phyloP scores from a whole-genome alignment of 1,140 invertebrate genomes.

The Brachionus angularis region DNA sequence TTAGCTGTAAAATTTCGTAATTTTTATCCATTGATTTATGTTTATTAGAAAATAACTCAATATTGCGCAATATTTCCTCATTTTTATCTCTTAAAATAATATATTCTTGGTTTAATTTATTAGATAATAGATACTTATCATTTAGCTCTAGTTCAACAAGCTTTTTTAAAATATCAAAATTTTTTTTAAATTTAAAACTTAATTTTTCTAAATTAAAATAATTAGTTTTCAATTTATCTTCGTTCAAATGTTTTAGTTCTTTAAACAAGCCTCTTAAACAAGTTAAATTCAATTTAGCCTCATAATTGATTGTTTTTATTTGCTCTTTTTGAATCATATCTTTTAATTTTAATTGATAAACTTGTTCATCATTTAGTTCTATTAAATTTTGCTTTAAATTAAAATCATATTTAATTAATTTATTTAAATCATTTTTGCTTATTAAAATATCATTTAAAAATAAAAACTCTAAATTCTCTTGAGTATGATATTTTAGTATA shows the following conservation, averaged over 20 bases:
- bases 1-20: constrained; percentile 7
- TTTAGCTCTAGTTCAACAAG: constrained; percentile 23
- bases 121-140: background rate
- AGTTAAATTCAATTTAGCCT: constrained; percentile 34
- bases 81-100: no score
- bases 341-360: constrained; percentile 27
- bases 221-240: constrained; percentile 23
- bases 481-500: background rate
- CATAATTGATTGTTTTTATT: constrained; percentile 37
- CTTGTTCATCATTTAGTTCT: constrained; percentile 36
- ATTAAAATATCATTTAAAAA: constrained; percentile 40
- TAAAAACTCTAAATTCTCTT: background rate
- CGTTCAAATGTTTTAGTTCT: constrained; percentile 15
- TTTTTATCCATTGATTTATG: constrained; percentile 4
- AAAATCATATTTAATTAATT: constrained; percentile 20
- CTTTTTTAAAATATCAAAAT: constrained; percentile 8
- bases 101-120: background rate
- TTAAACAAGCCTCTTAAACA: constrained; percentile 28
- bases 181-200: constrained; percentile 37
- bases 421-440: constrained; percentile 29
- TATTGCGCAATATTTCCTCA: no score
- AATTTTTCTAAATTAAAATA: constrained; percentile 19
- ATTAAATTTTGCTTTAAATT: constrained; percentile 25
- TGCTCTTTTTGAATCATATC: constrained; percentile 40
- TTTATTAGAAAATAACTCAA: no score